Evolutionary conservation across 2,797 vertebrate genomes (phyloP).

Genomic region (Babyrousa celebensis): DNA sequence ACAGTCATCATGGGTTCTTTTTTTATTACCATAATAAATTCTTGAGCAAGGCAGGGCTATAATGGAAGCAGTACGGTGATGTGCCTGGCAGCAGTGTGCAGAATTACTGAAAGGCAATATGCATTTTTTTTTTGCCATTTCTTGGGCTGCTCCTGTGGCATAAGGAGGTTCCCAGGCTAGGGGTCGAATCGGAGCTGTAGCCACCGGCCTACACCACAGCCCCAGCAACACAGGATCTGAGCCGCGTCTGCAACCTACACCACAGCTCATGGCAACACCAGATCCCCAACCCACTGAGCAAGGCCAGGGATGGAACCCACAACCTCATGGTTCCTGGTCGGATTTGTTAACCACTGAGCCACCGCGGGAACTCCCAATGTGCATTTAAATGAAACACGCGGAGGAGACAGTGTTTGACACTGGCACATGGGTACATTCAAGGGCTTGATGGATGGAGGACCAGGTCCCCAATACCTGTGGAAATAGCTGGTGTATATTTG

Average conservation of each 20-base stretch:
- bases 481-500: slow-evolving; percentile 31
- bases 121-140: neutral
- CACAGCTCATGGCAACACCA: no score
- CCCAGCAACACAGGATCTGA: no score
- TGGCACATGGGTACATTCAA: neutral
- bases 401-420: neutral
- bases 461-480: neutral
- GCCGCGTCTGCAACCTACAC: no score
- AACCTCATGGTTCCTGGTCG: no score
- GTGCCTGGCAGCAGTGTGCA: neutral
- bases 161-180: no score
- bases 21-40: slow-evolving; percentile 43
- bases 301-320: no score
- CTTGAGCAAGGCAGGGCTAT: slow-evolving; percentile 19
- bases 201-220: no score
- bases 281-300: no score
- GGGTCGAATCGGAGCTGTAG: no score
- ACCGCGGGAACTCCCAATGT: neutral
- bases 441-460: slow-evolving; percentile 23
- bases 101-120: slow-evolving; percentile 18
- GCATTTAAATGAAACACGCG: slow-evolving; percentile 14
- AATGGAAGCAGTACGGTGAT: neutral
- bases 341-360: no score
- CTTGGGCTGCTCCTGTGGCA: no score
- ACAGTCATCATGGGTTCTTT: neutral